Percentiles rank a stretch among this genome's conserved stretches.
Evolutionary conservation across 2,888 invertebrate genomes (phyloP).

Genomic region (Molanna angustata): DNA sequence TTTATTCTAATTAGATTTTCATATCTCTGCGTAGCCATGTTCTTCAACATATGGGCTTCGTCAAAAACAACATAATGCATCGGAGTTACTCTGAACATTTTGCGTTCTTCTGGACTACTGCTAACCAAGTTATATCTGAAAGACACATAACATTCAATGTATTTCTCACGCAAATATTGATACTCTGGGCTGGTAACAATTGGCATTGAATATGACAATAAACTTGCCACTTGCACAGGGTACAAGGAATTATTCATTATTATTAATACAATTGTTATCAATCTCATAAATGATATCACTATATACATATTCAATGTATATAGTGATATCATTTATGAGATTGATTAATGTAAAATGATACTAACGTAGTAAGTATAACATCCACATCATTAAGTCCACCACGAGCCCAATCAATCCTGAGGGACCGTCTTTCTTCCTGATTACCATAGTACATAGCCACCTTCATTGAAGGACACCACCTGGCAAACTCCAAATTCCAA

Average conservation of each 20-base stretch:
- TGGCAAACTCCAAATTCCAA: constrained; percentile 74
- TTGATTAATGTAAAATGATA: no score
- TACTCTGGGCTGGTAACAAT: no score
- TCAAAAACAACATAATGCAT: constrained; percentile 94
- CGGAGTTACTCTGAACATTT: constrained; percentile 84
- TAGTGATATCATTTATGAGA: no score
- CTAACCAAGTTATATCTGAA: constrained; percentile 69
- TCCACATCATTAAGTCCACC: constrained; percentile 72
- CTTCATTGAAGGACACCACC: constrained; percentile 76
- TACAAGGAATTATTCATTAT: no score
- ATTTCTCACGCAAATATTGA: constrained; percentile 7
- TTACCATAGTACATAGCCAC: constrained; percentile 89
- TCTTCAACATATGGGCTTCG: constrained; percentile 97
- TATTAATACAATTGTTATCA: no score
- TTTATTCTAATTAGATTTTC: constrained; percentile 84
- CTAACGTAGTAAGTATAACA: constrained; percentile 86
- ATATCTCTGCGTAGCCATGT: constrained; percentile 91
- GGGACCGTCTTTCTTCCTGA: constrained; percentile 76
- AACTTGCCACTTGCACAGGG: no score
- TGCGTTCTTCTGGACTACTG: constrained; percentile 85
- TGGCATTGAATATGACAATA: no score
- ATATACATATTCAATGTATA: no score
- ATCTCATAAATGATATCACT: no score
- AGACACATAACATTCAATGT: constrained; percentile 8
- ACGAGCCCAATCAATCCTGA: constrained; percentile 73